Conservation (phyloP, 2,113 vertebrate genomes). For the Agapornis roseicollis region DNA sequence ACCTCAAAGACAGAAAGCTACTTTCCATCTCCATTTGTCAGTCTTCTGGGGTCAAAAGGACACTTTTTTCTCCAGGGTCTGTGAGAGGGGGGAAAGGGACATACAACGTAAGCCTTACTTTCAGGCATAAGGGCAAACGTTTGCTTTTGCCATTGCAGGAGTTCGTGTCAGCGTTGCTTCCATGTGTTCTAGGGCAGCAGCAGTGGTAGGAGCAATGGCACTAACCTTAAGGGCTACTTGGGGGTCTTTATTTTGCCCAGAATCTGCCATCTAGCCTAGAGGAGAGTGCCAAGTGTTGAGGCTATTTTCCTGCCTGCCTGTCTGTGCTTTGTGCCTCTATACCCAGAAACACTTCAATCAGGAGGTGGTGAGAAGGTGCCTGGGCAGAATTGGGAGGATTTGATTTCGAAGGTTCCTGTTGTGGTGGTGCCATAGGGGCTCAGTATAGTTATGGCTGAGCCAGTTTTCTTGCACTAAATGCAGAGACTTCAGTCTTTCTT, state of each 20-base stretch:
- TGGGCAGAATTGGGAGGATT: neutral
- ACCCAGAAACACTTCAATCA: neutral
- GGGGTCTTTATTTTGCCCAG: neutral
- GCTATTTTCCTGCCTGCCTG: neutral
- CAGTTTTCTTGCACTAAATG: neutral
- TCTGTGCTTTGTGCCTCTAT: neutral
- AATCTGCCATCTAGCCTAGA: neutral
- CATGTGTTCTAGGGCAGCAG: neutral
- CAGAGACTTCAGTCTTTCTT: neutral
- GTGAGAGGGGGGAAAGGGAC: neutral
- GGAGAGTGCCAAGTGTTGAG: neutral
- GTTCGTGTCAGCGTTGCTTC: neutral
- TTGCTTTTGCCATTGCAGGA: neutral
- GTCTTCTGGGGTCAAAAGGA: neutral
- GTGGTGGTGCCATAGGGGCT: neutral
- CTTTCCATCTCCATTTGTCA: slow-evolving; percentile 43
- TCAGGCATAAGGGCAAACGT: neutral
- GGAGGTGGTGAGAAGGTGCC: neutral
- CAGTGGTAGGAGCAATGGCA: neutral
- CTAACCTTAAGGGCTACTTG: neutral
- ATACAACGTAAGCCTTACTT: neutral
- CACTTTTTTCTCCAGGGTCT: neutral
- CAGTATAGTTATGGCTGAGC: neutral
- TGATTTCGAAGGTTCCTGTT: neutral
- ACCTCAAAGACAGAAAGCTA: slow-evolving; percentile 30